Percentiles rank a stretch among this genome's conserved stretches.
phyloP scores from a whole-genome alignment of 2,113 vertebrate genomes.

The Natator depressus region DNA sequence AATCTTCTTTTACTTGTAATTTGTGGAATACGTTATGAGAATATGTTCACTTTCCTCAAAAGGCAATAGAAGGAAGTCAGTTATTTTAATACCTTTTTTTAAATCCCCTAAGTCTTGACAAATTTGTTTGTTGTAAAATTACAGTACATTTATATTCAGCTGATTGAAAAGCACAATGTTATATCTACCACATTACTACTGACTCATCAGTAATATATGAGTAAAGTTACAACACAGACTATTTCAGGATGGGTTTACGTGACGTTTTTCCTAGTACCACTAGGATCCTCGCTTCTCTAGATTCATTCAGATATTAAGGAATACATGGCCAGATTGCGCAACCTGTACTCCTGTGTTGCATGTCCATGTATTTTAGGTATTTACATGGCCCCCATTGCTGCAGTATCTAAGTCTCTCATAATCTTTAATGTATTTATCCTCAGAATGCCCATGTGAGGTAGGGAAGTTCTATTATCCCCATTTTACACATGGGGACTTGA shows the following conservation, averaged over 20 bases:
- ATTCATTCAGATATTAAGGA: background rate
- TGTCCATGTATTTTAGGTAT: background rate
- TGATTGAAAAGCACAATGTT: background rate
- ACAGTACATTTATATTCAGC: background rate
- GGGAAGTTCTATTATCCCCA: background rate
- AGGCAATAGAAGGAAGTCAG: conserved; percentile 54
- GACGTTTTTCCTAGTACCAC: background rate
- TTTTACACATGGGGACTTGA: background rate
- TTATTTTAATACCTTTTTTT: conserved; percentile 45
- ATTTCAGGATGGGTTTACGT: background rate
- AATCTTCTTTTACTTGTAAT: conserved; percentile 43
- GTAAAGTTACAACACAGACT: background rate
- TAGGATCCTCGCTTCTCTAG: background rate
- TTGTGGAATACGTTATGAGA: conserved; percentile 52
- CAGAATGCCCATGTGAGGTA: background rate
- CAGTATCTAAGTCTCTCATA: background rate
- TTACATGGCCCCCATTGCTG: background rate
- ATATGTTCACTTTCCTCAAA: conserved; percentile 42
- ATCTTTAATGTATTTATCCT: background rate
- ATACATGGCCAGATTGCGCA: background rate
- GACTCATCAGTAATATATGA: background rate
- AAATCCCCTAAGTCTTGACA: conserved; percentile 23
- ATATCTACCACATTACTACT: background rate
- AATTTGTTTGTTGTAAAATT: conserved; percentile 3
- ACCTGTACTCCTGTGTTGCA: rapidly evolving